A percentile compares a stretch with the other conserved stretches of the same genome.
These are phyloP conservation scores for Nasonovia ribisnigri DNA, from an alignment of 2,888 invertebrate genomes.

Conservation along the genomic window DNA sequence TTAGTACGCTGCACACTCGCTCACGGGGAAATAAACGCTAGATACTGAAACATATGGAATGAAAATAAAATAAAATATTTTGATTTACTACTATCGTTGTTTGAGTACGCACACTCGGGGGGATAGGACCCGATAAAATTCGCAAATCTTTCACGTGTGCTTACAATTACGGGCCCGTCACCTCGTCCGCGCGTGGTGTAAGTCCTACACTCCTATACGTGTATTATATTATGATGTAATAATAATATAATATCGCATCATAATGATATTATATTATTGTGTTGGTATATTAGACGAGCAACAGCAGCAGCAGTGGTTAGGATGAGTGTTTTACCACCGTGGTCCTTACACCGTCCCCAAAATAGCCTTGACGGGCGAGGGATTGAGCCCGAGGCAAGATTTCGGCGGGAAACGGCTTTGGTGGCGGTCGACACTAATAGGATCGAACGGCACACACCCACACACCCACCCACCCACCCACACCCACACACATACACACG, in stretches of 20 bases:
- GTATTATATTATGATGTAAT: neutral
- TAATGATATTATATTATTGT: neutral
- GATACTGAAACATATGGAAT: neutral
- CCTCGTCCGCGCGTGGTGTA: neutral
- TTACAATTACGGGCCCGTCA: neutral
- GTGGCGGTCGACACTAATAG: constrained; percentile 28
- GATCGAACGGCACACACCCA: constrained; percentile 5
- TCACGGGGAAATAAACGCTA: neutral
- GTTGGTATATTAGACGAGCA: neutral
- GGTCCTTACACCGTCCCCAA: neutral
- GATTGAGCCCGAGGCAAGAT: neutral
- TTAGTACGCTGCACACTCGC: neutral
- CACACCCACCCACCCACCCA: neutral
- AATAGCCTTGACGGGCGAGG: neutral
- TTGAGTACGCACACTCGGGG: neutral
- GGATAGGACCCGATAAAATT: constrained; percentile 41
- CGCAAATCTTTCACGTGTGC: constrained; percentile 37
- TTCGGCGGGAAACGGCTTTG: neutral
- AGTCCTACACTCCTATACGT: neutral
- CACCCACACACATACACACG: neutral
- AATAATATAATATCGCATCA: neutral
- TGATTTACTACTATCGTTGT: constrained; percentile 3
- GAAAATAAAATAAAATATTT: neutral
- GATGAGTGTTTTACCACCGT: neutral
- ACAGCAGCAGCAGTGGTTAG: neutral